phyloP scores from a whole-genome alignment of 2,113 vertebrate species.

The Rynchops niger region DNA sequence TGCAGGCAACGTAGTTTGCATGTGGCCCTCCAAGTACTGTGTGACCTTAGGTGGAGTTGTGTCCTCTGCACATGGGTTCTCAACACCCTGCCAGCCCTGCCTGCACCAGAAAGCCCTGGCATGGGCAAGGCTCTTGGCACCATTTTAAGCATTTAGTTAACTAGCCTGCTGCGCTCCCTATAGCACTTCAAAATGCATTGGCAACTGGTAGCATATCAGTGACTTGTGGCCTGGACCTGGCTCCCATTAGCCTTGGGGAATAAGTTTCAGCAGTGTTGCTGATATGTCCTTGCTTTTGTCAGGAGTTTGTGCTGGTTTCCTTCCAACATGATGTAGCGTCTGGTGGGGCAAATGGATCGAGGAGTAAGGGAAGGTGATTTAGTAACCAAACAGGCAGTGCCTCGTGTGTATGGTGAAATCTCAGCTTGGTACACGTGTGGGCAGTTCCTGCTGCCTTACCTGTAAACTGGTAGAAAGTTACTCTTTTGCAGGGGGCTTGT shows the following conservation, averaged over 20 bases:
- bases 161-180: background rate
- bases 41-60: background rate
- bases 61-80: background rate
- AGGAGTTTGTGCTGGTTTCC: background rate
- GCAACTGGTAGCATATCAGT: background rate
- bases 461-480: background rate
- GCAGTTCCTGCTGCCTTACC: background rate
- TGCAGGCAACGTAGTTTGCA: background rate
- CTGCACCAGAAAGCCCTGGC: background rate
- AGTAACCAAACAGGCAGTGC: rapidly evolving
- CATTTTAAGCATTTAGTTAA: background rate
- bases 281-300: background rate
- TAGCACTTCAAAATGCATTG: rapidly evolving
- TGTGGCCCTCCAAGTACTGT: background rate
- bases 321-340: background rate
- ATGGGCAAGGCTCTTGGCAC: background rate
- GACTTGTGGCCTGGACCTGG: background rate
- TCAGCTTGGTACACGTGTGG: rapidly evolving
- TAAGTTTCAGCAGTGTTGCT: background rate
- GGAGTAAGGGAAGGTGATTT: background rate
- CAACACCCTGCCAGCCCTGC: background rate
- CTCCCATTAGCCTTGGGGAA: background rate
- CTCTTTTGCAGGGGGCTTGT: background rate
- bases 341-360: background rate
- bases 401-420: rapidly evolving